phyloP scores from a whole-genome alignment of 2,797 vertebrate species.

The Melanotaenia pygmaea region DNA sequence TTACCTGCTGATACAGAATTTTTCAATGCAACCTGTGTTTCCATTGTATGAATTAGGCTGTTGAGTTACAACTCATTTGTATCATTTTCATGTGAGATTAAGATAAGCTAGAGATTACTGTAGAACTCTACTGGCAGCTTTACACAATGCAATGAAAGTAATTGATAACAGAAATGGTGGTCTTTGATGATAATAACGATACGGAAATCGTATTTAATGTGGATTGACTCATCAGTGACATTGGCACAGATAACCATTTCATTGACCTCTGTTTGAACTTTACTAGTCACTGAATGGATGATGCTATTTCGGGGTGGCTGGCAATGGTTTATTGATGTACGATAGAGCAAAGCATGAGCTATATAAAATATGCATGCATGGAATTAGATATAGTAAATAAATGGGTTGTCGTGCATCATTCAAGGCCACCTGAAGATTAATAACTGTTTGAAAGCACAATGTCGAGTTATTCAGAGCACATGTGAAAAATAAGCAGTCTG shows the following conservation, averaged over 20 bases:
- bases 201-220: conserved; percentile 3
- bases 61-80: not conserved
- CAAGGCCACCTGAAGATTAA: not conserved
- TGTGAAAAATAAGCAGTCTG: not conserved
- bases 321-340: not conserved
- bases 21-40: not conserved
- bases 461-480: conserved; percentile 3
- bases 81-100: not conserved
- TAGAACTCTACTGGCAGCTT: not conserved
- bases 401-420: conserved; percentile 14
- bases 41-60: not conserved
- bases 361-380: conserved; percentile 44
- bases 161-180: conserved; percentile 3
- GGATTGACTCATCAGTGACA: not conserved
- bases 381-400: conserved; percentile 3
- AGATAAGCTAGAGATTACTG: not conserved
- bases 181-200: not conserved
- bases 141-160: conserved; percentile 4
- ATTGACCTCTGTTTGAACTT: conserved; percentile 14
- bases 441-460: conserved; percentile 1
- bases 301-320: conserved; percentile 3
- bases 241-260: not conserved
- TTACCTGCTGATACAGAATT: not conserved
- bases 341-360: conserved; percentile 5
- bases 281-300: not conserved